Conservation (phyloP, 2,113 vertebrate genomes). For the human (Homo sapiens) region GRCh38 chr5:156185501-156186000, state of each 20-base stretch:
- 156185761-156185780: constrained; percentile 35
- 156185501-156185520: too few species aligned
- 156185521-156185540: too few species aligned
- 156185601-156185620: not conserved
- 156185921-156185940: not conserved
- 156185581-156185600: constrained; percentile 47
- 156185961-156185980: not conserved
- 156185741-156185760: not conserved
- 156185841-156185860: too few species aligned
- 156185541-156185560: not conserved
- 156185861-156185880: too few species aligned
- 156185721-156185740: not conserved
- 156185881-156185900: not conserved
- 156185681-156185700: constrained; percentile 17
- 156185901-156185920: not conserved
- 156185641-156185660: constrained; percentile 39
- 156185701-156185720: constrained; percentile 54
- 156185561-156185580: constrained; percentile 22
- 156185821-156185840: too few species aligned
- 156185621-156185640: constrained; percentile 39
- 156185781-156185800: not conserved
- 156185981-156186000: constrained; percentile 11
- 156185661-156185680: not conserved
- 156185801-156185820: not conserved
- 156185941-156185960: not conserved